A percentile compares a stretch with the other conserved stretches of the same genome.
Conservation (phyloP, 2,888 invertebrate genomes). For the Cryptophagus acutangulus region DNA sequence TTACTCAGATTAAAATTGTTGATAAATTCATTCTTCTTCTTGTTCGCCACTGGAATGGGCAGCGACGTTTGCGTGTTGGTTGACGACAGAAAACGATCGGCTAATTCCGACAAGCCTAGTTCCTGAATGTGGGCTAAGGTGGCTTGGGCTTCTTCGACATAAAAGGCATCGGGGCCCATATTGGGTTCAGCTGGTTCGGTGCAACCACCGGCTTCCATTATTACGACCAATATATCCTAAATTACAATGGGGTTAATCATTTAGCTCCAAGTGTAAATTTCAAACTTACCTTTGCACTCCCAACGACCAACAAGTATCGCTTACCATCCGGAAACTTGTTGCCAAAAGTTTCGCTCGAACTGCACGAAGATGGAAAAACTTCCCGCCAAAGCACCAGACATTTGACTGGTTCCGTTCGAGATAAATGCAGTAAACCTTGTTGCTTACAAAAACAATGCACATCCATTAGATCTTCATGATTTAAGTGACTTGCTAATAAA, state of each 20-base stretch:
- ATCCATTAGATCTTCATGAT: conserved; percentile 67
- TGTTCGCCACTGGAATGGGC: conserved; percentile 32
- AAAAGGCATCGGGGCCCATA: conserved; percentile 72
- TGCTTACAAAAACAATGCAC: conserved; percentile 70
- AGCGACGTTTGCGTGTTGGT: conserved; percentile 57
- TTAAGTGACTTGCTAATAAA: conserved; percentile 73
- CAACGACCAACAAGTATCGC: conserved; percentile 70
- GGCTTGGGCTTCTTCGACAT: conserved; percentile 86
- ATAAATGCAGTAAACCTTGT: conserved; percentile 68
- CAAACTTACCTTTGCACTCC: conserved; percentile 58
- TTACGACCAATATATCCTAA: conserved; percentile 62
- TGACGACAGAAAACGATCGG: conserved; percentile 64
- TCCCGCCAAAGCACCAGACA: conserved; percentile 74
- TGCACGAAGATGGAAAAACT: conserved; percentile 58
- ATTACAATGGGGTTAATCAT: conserved; percentile 13
- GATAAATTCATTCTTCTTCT: conserved; percentile 40
- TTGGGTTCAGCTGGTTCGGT: conserved; percentile 61
- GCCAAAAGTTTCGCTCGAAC: conserved; percentile 32
- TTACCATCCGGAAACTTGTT: conserved; percentile 57
- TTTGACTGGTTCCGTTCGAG: conserved; percentile 61
- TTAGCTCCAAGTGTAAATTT: neutral
- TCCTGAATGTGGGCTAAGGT: conserved; percentile 73
- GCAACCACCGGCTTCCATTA: conserved; percentile 74
- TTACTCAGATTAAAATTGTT: conserved; percentile 29
- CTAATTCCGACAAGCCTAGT: conserved; percentile 67